Percentiles rank a stretch among this genome's conserved stretches.
These are phyloP conservation scores for Eretmocerus hayati DNA, from an alignment of 2,888 invertebrate species.

Conservation along the genomic window DNA sequence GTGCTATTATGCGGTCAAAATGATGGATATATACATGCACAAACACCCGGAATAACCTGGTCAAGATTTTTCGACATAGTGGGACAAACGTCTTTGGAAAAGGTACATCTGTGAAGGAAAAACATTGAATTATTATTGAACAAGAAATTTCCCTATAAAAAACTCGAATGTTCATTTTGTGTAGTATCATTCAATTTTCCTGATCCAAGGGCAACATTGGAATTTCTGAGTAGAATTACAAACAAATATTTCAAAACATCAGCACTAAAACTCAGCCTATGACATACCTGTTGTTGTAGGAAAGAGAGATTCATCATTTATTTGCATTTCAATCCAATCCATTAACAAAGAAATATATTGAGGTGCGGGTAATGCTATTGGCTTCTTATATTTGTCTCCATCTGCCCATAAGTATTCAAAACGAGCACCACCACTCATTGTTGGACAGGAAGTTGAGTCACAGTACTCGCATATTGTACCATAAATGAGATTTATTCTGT, in stretches of 20 bases:
- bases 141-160: too few species aligned
- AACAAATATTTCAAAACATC: neutral
- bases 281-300: constrained; percentile 66
- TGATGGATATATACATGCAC: constrained; percentile 94
- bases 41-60: constrained; percentile 81
- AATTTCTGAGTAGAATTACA: neutral
- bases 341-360: constrained; percentile 76
- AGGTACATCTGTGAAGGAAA: constrained; percentile 69
- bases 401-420: constrained; percentile 92
- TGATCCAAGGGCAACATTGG: too few species aligned
- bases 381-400: constrained; percentile 68
- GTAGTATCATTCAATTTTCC: neutral
- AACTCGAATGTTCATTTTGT: too few species aligned
- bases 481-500: constrained; percentile 86
- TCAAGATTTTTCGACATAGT: constrained; percentile 79
- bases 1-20: constrained; percentile 79
- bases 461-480: constrained; percentile 84
- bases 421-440: constrained; percentile 83
- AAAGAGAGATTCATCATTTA: constrained; percentile 81
- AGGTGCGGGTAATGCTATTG: constrained; percentile 74
- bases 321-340: constrained; percentile 89
- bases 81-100: constrained; percentile 78
- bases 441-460: constrained; percentile 74
- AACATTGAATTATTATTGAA: too few species aligned
- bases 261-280: neutral